phyloP scores from a whole-genome alignment of 2,797 vertebrate species.

The Bucorvus abyssinicus region DNA sequence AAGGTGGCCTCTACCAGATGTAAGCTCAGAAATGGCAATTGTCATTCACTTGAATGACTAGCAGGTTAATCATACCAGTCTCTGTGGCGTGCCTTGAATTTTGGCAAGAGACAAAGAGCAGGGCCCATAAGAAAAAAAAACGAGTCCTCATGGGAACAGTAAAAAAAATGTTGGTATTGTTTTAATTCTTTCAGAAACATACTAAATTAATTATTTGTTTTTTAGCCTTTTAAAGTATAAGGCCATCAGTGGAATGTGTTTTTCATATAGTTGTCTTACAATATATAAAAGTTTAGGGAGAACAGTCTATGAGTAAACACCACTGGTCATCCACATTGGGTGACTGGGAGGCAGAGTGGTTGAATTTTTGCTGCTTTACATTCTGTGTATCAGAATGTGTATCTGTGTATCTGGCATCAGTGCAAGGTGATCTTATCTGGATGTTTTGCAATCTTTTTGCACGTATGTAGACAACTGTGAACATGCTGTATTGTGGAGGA shows the following conservation, averaged over 20 bases:
- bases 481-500: background rate
- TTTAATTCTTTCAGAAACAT: conserved; percentile 69
- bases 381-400: background rate
- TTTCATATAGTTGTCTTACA: conserved; percentile 63
- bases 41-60: conserved; percentile 24
- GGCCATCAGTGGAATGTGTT: conserved; percentile 68
- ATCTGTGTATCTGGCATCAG: background rate
- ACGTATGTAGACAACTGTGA: background rate
- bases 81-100: conserved; percentile 36
- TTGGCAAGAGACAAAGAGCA: conserved; percentile 48
- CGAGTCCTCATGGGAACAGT: conserved; percentile 18
- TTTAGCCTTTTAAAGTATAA: conserved; percentile 60
- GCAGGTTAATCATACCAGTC: conserved; percentile 42
- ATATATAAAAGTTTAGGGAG: conserved; percentile 26
- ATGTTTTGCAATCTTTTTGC: background rate
- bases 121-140: conserved; percentile 52
- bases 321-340: background rate
- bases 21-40: conserved; percentile 14
- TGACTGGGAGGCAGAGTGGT: background rate
- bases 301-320: background rate
- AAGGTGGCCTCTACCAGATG: conserved; percentile 6
- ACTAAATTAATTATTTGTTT: conserved; percentile 72
- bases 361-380: background rate
- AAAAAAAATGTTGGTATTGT: conserved; percentile 60
- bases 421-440: background rate